Evolutionary conservation across 2,888 invertebrate species (phyloP), one percentile per base, ranked within the genome.

Genomic region (Thymelicus acteon): DNA sequence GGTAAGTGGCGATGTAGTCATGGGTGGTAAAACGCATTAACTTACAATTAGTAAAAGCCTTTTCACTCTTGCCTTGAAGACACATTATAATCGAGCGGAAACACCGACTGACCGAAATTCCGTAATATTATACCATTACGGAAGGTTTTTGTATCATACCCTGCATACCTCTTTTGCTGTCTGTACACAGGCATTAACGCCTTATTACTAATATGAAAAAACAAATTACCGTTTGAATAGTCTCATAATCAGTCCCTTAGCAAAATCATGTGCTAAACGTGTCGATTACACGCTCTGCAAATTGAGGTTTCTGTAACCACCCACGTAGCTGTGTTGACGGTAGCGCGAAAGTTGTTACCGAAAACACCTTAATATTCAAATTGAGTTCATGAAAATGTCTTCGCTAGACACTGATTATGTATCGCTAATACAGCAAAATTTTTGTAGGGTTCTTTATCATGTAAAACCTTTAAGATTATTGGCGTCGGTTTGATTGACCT

Each of bases 311-410:
- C 60, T 40, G 6, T 31, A 57, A 6, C 40, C 37, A 7, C 54
- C 57, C 57, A 57, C 57, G 13, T 44, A 52, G 39, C 63, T 63
- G 44, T 65, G 13, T 58, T 65, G 57, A 58, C 58, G 58, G 48
- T 49, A n/a, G 44, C 15, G 24, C 5, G 58, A 58, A 44, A 58
- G 31, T 58, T 66, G 47, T n/a, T 48, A 47, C 58, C 66, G 66
- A 66, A 66, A 58, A 58, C 47, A 66, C 47, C 66, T 47, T 48
- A 66, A 66, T 58, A 66, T 66, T 66, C 66, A 66, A 58, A 66
- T 66, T 58, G 66, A 12, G 58, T 47, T 40, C 65, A 19, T 7
- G 58, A 19, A 65, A 47, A 66, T 24, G 40, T 47, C 65, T 47
- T 60, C 40, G 10, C 19, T 47, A 24, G 57, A 31, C 15, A 8